A percentile compares a stretch with the other conserved stretches of the same genome.
These are phyloP conservation scores for Amphiprion percula DNA, from an alignment of 2,113 vertebrate species.

Conservation along the genomic window DNA sequence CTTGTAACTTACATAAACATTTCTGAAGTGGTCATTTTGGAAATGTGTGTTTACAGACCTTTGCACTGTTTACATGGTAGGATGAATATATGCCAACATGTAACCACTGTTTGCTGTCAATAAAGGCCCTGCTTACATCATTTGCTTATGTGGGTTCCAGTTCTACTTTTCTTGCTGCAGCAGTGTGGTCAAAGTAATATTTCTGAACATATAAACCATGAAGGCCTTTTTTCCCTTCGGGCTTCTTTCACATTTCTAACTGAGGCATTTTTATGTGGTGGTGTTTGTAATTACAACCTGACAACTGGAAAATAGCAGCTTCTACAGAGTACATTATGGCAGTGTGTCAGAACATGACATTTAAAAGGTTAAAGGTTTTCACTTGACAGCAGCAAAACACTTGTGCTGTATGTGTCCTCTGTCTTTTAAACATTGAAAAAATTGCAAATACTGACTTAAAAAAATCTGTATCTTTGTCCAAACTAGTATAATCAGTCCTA, in stretches of 20 bases:
- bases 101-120: background rate
- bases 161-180: background rate
- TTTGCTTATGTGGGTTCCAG: background rate
- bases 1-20: background rate
- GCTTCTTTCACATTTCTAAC: background rate
- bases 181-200: slow-evolving; percentile 8
- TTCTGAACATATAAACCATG: background rate
- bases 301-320: slow-evolving; percentile 25
- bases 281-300: slow-evolving; percentile 21
- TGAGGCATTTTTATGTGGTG: background rate
- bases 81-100: background rate
- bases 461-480: background rate
- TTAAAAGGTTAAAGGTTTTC: slow-evolving; percentile 46
- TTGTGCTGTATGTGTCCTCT: background rate
- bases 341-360: slow-evolving; percentile 18
- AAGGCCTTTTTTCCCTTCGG: background rate
- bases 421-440: background rate
- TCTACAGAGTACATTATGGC: slow-evolving; percentile 16
- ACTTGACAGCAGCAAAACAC: slow-evolving; percentile 40
- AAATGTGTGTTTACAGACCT: background rate
- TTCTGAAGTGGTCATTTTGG: background rate
- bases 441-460: background rate
- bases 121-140: background rate
- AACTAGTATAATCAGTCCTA: fast-evolving
- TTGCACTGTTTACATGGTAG: background rate